Evolutionary conservation across 2,113 vertebrate species (phyloP).

Genomic region (Ochotona curzoniae): DNA sequence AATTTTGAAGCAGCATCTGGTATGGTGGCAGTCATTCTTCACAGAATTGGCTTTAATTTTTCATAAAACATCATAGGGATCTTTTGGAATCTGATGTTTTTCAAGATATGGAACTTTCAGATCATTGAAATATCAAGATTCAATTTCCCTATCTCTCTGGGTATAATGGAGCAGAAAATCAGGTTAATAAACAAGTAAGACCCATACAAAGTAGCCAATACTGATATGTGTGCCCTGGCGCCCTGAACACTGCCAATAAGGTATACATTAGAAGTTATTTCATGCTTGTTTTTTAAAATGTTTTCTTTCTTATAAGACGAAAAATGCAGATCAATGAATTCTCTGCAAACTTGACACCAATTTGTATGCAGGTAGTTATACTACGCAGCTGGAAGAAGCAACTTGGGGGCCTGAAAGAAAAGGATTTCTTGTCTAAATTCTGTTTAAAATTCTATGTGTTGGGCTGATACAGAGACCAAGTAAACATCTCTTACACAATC

Average conservation of each 20-base stretch:
- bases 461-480: neutral
- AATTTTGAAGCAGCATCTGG: neutral
- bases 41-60: neutral
- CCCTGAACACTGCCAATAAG: neutral
- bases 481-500: conserved; percentile 7
- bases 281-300: neutral
- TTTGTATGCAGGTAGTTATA: neutral
- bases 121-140: neutral
- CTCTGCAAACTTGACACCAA: neutral
- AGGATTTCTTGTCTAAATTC: neutral
- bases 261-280: neutral
- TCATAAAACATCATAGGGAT: neutral
- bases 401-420: neutral
- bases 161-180: neutral
- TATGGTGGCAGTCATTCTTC: neutral
- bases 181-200: neutral
- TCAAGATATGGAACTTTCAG: neutral
- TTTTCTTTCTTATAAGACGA: neutral
- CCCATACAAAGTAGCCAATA: neutral
- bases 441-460: neutral
- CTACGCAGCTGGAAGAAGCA: neutral
- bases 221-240: neutral
- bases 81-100: neutral
- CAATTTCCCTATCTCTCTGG: neutral
- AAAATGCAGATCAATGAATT: conserved; percentile 33